These are phyloP conservation scores for Dipodomys ordii DNA, from an alignment of 2,113 vertebrate species.

Conservation along the genomic window DNA sequence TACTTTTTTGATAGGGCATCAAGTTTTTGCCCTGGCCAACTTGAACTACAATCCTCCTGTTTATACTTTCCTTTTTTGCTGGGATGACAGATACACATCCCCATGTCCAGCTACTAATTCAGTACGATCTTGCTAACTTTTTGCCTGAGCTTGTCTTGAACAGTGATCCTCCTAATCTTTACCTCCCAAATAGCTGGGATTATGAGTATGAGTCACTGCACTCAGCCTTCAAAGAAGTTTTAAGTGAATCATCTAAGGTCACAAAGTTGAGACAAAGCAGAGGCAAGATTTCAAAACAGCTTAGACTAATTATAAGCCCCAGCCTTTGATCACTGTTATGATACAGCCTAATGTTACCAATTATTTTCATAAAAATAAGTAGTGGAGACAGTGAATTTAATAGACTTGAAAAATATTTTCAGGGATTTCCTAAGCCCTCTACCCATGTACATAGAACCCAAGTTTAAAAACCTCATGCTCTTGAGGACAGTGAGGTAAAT, in stretches of 20 bases:
- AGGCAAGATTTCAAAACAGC: constrained; percentile 26
- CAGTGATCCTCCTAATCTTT: too few relatives aligned
- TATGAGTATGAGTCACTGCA: background rate
- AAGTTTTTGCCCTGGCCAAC: too few relatives aligned
- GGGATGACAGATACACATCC: too few relatives aligned
- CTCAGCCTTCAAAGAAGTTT: background rate
- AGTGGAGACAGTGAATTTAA: background rate
- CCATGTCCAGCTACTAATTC: too few relatives aligned
- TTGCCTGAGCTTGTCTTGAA: too few relatives aligned
- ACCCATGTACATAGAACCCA: background rate
- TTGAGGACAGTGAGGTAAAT: background rate
- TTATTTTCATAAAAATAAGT: background rate
- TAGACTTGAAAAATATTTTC: constrained; percentile 43
- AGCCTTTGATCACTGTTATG: background rate
- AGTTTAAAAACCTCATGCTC: constrained; percentile 17
- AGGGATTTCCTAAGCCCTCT: constrained; percentile 7
- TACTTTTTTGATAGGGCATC: too few relatives aligned
- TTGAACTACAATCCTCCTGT: too few relatives aligned
- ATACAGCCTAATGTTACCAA: background rate
- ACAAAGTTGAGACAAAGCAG: background rate
- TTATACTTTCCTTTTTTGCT: too few relatives aligned
- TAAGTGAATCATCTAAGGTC: constrained; percentile 8
- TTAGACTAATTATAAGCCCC: background rate
- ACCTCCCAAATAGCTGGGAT: too few relatives aligned
- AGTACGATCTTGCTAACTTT: too few relatives aligned